phyloP scores from a whole-genome alignment of 2,888 invertebrate genomes.

The Sminthurides aquaticus region DNA sequence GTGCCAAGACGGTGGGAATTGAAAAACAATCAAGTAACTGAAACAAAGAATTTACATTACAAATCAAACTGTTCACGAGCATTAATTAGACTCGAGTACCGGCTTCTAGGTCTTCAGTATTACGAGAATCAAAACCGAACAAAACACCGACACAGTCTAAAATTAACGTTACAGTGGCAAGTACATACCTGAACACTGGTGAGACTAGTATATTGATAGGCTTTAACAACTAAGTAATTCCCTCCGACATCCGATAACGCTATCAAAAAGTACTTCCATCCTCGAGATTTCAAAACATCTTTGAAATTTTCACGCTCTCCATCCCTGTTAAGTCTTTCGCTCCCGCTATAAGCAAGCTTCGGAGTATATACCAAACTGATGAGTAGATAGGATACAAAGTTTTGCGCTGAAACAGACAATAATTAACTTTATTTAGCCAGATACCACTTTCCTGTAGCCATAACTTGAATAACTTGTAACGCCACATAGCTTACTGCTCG shows the following conservation, averaged over 20 bases:
- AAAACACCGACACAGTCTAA: too few relatives aligned
- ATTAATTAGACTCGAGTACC: not conserved
- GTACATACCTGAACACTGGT: slow-evolving; percentile 61
- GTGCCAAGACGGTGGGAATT: slow-evolving; percentile 68
- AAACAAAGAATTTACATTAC: slow-evolving; percentile 48
- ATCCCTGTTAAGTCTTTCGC: not conserved
- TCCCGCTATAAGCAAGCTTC: slow-evolving; percentile 59
- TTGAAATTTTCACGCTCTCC: slow-evolving; percentile 52
- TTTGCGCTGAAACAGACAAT: slow-evolving; percentile 57
- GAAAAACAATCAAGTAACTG: slow-evolving; percentile 79
- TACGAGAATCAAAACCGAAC: too few relatives aligned
- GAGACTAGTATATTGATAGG: slow-evolving; percentile 67
- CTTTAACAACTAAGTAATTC: slow-evolving; percentile 70
- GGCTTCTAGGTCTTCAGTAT: not conserved
- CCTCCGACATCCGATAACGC: slow-evolving; percentile 80
- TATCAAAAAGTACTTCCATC: slow-evolving; percentile 69
- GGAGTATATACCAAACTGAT: slow-evolving; percentile 70
- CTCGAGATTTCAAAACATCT: slow-evolving; percentile 60
- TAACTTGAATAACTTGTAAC: too few relatives aligned
- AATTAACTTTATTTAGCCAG: too few relatives aligned
- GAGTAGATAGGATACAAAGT: slow-evolving; percentile 68
- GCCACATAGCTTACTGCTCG: slow-evolving; percentile 58
- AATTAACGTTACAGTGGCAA: too few relatives aligned
- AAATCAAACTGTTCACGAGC: too few relatives aligned
- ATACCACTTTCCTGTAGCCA: too few relatives aligned